Evolutionary conservation across 2,888 invertebrate genomes (phyloP), one percentile per base, ranked within the genome.

Genomic region (Lutraria lutraria): DNA sequence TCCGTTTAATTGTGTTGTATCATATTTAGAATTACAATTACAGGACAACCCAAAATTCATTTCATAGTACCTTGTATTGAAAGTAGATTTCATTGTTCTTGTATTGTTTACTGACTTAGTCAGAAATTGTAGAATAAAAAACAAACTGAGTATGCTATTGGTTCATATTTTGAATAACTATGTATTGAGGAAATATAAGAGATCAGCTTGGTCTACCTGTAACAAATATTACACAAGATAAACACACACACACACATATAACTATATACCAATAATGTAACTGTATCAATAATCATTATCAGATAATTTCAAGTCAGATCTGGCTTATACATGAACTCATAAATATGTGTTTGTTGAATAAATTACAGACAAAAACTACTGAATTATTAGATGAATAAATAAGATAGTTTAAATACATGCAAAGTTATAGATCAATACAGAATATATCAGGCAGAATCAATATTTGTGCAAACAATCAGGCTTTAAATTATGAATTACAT

Each of bases 371-470:
- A 68, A 68, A n/a, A 68, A 68, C 25, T 68, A 25, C 8, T 68
- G 63, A 15, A 56, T 56, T 8, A 56, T 56, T 56, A 56, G 56
- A 16, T 16, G 19, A 2, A 8, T 68, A n/a, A 25, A n/a, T 68
- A 68, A 12, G 25, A 68, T 68, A 68, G 63, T 25, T 68, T 68
- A 68, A 63, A 25, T 68, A 25, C 63, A 68, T 68, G 63, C 25
- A 68, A 68, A 68, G n/a, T n/a, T 68, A 68, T 68, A 25, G 63
- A 68, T 68, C 63, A 68, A 68, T 68, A 68, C 63, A 68, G 12
- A 3, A 68, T 25, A 25, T n/a, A 25, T 68, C 25, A 0, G 25
- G 25, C 12, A 19, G 56, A 12, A 15, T 56, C 63, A 3, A 25
- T 68, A 25, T 25, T 25, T 68, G 56, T 19, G 1, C 15, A 25